A percentile compares a stretch with the other conserved stretches of the same genome.
Evolutionary conservation across 1,140 invertebrate genomes (phyloP).

Genomic region (Diuraphis noxia): DNA sequence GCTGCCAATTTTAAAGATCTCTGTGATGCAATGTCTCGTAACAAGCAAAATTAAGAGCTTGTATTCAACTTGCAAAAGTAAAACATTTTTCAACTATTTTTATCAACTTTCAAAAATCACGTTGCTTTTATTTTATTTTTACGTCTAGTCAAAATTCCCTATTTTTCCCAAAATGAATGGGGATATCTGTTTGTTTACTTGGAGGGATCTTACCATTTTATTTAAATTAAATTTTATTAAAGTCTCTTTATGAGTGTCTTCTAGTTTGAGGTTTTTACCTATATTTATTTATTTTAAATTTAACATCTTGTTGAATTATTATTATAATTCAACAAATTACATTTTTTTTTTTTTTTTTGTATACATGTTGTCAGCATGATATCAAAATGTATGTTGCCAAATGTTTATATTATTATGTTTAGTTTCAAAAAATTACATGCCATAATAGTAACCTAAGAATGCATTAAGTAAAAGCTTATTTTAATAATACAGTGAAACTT

Average conservation of each 20-base stretch:
- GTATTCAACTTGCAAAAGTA: background rate
- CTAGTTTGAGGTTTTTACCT: conserved; percentile 35
- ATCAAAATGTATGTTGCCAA: conserved; percentile 11
- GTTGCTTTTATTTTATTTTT: conserved; percentile 26
- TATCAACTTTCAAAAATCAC: background rate
- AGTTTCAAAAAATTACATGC: conserved; percentile 12
- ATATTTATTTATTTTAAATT: conserved; percentile 31
- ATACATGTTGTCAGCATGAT: conserved; percentile 6
- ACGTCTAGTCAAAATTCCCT: conserved; percentile 48
- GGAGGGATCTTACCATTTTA: conserved; percentile 31
- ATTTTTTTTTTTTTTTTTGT: background rate
- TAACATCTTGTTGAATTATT: background rate
- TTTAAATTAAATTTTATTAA: conserved; percentile 20
- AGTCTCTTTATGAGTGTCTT: conserved; percentile 40
- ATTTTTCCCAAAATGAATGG: background rate
- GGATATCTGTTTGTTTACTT: background rate
- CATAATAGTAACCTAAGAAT: conserved; percentile 31
- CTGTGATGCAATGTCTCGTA: conserved; percentile 48
- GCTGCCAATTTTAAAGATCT: conserved; percentile 50
- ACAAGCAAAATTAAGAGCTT: conserved; percentile 18
- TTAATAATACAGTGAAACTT: too few relatives aligned
- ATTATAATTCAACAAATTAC: background rate
- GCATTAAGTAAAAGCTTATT: background rate
- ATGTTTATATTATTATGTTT: background rate
- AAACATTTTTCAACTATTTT: background rate